Evolutionary conservation across 2,888 invertebrate genomes (phyloP).

Genomic region (Agriopis leucophaearia): DNA sequence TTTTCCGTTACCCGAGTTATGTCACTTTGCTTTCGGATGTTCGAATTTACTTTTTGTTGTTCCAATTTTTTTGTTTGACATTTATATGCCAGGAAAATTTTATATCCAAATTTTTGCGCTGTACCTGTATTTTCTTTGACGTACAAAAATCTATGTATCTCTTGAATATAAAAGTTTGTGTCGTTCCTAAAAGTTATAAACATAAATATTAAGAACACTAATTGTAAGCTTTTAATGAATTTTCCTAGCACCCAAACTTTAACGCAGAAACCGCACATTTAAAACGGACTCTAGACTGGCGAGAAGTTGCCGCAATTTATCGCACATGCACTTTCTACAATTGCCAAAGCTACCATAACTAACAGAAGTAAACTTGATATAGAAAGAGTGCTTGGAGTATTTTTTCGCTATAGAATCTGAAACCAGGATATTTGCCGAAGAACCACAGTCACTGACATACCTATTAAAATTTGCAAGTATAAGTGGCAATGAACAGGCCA

Average conservation of each 20-base stretch:
- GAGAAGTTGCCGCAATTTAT: too few species aligned
- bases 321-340: background rate
- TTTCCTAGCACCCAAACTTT: too few species aligned
- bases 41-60: constrained; percentile 39
- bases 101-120: constrained; percentile 1
- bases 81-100: background rate
- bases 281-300: too few species aligned
- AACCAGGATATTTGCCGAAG: too few species aligned
- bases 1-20: constrained; percentile 29
- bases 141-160: background rate
- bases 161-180: background rate
- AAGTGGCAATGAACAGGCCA: too few species aligned
- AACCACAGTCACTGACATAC: too few species aligned
- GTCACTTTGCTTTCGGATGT: constrained; percentile 30
- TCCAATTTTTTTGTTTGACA: constrained; percentile 5
- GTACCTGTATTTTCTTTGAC: background rate
- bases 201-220: too few species aligned
- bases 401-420: too few species aligned
- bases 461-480: too few species aligned
- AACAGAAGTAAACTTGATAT: background rate
- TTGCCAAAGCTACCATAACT: background rate
- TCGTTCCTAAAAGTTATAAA: background rate
- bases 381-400: too few species aligned
- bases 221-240: too few species aligned
- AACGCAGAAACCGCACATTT: too few species aligned